Evolutionary conservation across 2,888 invertebrate species (phyloP).

Genomic region (Sphecodes monilicornis): DNA sequence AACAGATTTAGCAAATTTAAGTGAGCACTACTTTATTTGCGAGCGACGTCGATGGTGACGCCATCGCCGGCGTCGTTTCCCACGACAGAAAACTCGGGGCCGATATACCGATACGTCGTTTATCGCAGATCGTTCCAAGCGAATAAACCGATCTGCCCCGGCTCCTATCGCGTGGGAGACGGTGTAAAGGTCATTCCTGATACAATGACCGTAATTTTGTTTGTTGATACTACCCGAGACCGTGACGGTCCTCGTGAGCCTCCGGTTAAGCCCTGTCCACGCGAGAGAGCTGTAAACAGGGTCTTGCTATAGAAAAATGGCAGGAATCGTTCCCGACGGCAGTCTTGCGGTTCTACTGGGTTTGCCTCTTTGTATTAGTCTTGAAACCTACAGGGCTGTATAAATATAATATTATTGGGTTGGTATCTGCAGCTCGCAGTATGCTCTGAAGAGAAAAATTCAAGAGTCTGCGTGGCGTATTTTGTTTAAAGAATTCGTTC

Average conservation of each 20-base stretch:
- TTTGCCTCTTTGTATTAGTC: background rate
- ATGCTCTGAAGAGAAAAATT: too few relatives aligned
- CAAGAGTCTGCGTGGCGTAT: too few relatives aligned
- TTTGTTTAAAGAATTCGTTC: too few relatives aligned
- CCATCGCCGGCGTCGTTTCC: slow-evolving; percentile 8
- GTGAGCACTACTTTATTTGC: background rate
- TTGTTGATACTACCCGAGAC: background rate
- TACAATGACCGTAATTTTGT: background rate
- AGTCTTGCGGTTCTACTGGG: background rate
- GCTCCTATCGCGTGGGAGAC: slow-evolving; percentile 2
- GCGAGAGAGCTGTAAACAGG: background rate
- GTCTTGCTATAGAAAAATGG: background rate
- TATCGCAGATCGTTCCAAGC: slow-evolving; percentile 24
- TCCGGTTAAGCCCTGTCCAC: background rate
- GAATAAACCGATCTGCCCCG: background rate
- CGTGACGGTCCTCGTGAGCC: background rate
- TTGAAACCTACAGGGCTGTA: background rate
- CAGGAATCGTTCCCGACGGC: background rate
- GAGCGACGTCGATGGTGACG: background rate
- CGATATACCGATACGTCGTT: slow-evolving; percentile 5
- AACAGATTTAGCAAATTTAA: background rate
- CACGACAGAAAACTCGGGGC: slow-evolving; percentile 10
- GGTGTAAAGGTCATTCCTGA: slow-evolving; percentile 2
- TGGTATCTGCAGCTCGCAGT: too few relatives aligned
- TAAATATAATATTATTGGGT: too few relatives aligned